phyloP scores from a whole-genome alignment of 2,797 vertebrate species.

The Notolepis coatsorum region DNA sequence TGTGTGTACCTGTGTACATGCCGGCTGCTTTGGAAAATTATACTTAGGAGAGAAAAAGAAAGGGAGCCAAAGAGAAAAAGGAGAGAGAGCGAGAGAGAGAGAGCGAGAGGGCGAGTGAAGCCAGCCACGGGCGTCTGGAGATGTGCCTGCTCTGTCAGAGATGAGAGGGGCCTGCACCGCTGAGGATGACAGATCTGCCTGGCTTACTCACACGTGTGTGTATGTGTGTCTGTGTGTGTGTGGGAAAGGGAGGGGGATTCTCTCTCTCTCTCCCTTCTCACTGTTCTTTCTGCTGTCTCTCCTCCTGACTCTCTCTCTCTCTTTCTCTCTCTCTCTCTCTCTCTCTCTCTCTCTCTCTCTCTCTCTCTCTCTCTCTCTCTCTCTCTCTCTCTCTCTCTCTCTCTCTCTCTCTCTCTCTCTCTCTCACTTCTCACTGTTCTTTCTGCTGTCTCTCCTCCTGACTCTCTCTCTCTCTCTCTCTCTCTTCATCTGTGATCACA shows the following conservation, averaged over 20 bases:
- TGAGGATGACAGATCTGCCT: conserved; percentile 73
- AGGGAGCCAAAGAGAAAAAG: conserved; percentile 23
- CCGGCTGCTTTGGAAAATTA: conserved; percentile 30
- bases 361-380: conserved; percentile 18
- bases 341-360: conserved; percentile 45
- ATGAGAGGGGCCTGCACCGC: conserved; percentile 66
- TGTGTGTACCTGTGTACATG: conserved; percentile 64
- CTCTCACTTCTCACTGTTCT: conserved; percentile 57
- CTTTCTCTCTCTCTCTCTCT: conserved; percentile 25
- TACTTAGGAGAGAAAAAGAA: conserved; percentile 14
- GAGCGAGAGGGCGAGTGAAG: conserved; percentile 37
- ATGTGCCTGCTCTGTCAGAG: conserved; percentile 71
- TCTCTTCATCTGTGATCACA: conserved; percentile 24
- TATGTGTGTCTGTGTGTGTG: conserved; percentile 20
- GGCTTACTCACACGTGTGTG: conserved; percentile 56
- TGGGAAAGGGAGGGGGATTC: conserved; percentile 31
- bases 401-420: conserved; percentile 31
- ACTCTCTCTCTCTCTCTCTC: conserved; percentile 27
- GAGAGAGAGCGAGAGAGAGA: conserved; percentile 29
- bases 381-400: no score
- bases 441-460: conserved; percentile 29
- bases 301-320: conserved; percentile 22
- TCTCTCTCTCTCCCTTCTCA: conserved; percentile 41
- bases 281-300: conserved; percentile 37
- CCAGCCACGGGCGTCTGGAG: conserved; percentile 63